phyloP scores from a whole-genome alignment of 2,113 vertebrate species.

The Oncorhynchus clarkii region DNA sequence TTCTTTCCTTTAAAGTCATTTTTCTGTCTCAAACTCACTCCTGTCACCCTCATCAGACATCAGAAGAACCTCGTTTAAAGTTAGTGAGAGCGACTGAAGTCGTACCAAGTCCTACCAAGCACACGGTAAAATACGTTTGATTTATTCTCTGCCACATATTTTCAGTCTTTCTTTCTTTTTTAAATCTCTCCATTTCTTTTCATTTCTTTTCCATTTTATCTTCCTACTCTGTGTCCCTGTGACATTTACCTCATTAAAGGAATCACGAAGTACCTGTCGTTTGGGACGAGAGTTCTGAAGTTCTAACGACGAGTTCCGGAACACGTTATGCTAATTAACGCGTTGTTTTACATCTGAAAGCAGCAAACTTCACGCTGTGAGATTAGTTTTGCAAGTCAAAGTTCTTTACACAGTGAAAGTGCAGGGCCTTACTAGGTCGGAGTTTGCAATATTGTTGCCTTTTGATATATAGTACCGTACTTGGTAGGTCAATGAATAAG shows the following conservation, averaged over 20 bases:
- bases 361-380: not conserved
- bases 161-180: not conserved
- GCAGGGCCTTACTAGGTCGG: too few relatives aligned
- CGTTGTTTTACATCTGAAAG: constrained; percentile 10
- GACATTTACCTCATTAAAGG: constrained; percentile 48
- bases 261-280: not conserved
- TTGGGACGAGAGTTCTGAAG: not conserved
- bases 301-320: not conserved
- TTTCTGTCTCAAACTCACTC: constrained; percentile 48
- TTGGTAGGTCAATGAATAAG: not conserved
- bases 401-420: not conserved
- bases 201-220: constrained; percentile 18
- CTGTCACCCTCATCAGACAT: constrained; percentile 53
- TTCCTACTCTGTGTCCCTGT: constrained; percentile 25
- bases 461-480: not conserved
- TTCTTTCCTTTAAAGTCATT: constrained; percentile 56
- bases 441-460: not conserved
- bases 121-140: constrained; percentile 37
- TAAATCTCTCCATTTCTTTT: constrained; percentile 35
- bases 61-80: constrained; percentile 40
- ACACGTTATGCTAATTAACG: constrained; percentile 27
- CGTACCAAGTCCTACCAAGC: not conserved
- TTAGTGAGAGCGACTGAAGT: constrained; percentile 38
- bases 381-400: constrained; percentile 13
- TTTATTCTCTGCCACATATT: constrained; percentile 15